Conservation (phyloP, 2,113 vertebrate species). For the Pampusana beccarii region DNA sequence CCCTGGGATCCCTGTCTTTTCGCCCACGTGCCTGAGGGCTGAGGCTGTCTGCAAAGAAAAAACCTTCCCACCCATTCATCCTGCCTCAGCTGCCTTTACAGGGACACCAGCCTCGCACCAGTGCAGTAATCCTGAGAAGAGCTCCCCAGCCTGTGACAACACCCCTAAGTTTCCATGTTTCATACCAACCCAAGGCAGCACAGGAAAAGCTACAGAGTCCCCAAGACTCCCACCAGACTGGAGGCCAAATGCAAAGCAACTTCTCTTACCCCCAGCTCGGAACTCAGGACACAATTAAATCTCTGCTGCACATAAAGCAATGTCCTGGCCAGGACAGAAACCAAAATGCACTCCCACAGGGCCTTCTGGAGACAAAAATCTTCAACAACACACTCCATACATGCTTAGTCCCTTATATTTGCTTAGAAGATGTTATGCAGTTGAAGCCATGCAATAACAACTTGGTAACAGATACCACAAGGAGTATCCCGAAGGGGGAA, state of each 20-base stretch:
- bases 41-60: no score
- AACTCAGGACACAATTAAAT: fast-evolving
- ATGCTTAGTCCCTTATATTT: background rate
- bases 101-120: background rate
- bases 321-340: fast-evolving
- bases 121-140: no score
- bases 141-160: background rate
- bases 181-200: background rate
- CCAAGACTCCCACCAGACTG: no score
- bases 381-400: fast-evolving
- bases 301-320: background rate
- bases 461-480: background rate
- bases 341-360: background rate
- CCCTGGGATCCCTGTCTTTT: no score
- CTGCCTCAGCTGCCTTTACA: background rate
- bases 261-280: background rate
- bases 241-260: fast-evolving
- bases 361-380: background rate
- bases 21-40: background rate
- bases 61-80: fast-evolving
- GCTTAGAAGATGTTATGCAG: fast-evolving
- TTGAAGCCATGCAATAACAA: fast-evolving
- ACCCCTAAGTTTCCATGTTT: fast-evolving
- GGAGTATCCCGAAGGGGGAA: background rate
- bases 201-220: background rate